Evolutionary conservation across 2,113 vertebrate species (phyloP), one percentile per base, ranked within the genome.

Genomic region (Carettochelys insculpta): DNA sequence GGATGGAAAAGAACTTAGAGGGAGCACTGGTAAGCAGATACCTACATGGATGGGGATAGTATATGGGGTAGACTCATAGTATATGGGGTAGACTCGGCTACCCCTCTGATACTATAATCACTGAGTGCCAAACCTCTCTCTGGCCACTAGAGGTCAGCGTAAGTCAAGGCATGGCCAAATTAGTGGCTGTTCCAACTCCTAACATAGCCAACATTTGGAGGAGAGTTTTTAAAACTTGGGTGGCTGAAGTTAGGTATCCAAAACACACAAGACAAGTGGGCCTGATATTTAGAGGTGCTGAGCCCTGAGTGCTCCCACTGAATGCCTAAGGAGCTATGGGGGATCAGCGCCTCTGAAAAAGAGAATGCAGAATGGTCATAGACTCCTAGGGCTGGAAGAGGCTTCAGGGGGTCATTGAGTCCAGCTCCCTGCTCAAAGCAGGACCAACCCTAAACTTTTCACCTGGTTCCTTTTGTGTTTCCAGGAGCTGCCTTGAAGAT

Each of bases 401-500:
- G n/a, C n/a, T n/a, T n/a, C n/a, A n/a, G n/a, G n/a, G n/a, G n/a
- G n/a, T n/a, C n/a, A n/a, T n/a, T n/a, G n/a, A n/a, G n/a, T n/a
- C n/a, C n/a, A n/a, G n/a, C n/a, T n/a, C n/a, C n/a, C n/a, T n/a
- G n/a, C n/a, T n/a, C n/a, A n/a, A n/a, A n/a, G n/a, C n/a, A n/a
- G n/a, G n/a, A n/a, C n/a, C n/a, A n/a, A n/a, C n/a, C n/a, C n/a
- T n/a, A n/a, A n/a, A n/a, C n/a, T n/a, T n/a, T n/a, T n/a, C n/a
- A n/a, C n/a, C n/a, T n/a, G 2, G 2, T 14, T 48, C 29, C 87
- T 34, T 84, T 4, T 7, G 77, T 13, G 1, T 76, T 80, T 19
- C 16, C 89, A 99, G 99, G 99, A 51, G 95, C 97, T 61, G 80
- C 99, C 81, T 83, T 99, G 95, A 98, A 97, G 95, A 76, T 95